Evolutionary conservation across 2,888 invertebrate genomes (phyloP), one percentile per base, ranked within the genome.

Genomic region (Sericinus montela): DNA sequence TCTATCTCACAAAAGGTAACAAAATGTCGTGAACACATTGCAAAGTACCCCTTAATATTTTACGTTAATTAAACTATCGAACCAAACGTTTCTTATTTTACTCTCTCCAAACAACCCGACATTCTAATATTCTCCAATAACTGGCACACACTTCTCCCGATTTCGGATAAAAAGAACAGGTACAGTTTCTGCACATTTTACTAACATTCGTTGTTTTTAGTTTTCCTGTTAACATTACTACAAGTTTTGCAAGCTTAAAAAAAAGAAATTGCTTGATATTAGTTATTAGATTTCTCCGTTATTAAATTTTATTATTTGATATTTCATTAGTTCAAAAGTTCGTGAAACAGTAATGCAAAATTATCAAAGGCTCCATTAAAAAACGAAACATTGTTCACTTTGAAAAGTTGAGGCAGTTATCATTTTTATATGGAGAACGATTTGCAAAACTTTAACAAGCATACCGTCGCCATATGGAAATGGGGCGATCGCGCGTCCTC

Each of bases 11-110:
- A 66, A 70, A 69, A 63, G 65, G 72, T 80, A 82, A 77, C 72
- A 75, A 58, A 55, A 58, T 57, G 56, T 58, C 55, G 45, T 50
- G 41, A 41, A 45, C 45, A 42, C 45, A 32, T 30, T 45, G 4
- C 8, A 25, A 30, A 32, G 38, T 35, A 45, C 15, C 42, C 45
- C 38, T 10, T 45, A 69, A 69, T 32, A 32, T 77, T 80, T 80
- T 82, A 80, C 77, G 76, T 75, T 71, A 71, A 82, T 83, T 82
- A 83, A 83, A 80, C 76, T 79, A 79, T 82, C 79, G 72, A 80
- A 51, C 50, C 50, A 42, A 51, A 51, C 34, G 50, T 51, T 51
- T 51, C 72, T 53, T 47, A 56, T 63, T 57, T 52, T 53, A 48
- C 54, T 52, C 53, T 52, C 52, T 58, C 45, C 54, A 44, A 19